phyloP scores from a whole-genome alignment of 2,888 invertebrate genomes.

The Hedya salicella region DNA sequence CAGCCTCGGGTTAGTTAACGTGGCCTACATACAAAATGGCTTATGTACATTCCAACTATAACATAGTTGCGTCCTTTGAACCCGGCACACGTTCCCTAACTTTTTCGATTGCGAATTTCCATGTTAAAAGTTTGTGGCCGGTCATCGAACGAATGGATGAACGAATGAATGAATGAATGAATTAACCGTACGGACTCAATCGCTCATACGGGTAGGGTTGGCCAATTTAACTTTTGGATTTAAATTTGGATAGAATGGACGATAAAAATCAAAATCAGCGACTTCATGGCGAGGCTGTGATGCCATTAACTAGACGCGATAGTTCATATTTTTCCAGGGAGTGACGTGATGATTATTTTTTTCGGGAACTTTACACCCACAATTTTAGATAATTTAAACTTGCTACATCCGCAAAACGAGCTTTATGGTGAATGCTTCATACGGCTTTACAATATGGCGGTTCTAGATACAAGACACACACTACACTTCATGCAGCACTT shows the following conservation, averaged over 20 bases:
- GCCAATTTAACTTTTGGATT: slow-evolving; percentile 30
- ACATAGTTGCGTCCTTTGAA: not conserved
- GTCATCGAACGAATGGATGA: slow-evolving; percentile 36
- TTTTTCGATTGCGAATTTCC: slow-evolving; percentile 40
- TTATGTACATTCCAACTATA: not conserved
- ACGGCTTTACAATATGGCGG: too few species aligned
- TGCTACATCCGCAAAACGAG: too few species aligned
- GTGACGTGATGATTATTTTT: too few species aligned
- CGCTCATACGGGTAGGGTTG: slow-evolving; percentile 26
- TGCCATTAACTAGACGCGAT: too few species aligned
- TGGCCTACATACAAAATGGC: not conserved
- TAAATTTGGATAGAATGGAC: slow-evolving; percentile 1
- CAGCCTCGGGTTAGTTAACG: slow-evolving; percentile 12
- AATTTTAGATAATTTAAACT: too few species aligned
- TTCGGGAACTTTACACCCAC: too few species aligned
- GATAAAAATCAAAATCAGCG: not conserved
- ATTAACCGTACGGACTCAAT: slow-evolving; percentile 22
- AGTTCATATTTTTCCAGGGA: too few species aligned
- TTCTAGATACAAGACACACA: too few species aligned
- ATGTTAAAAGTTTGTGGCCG: slow-evolving; percentile 37
- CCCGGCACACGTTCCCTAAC: slow-evolving; percentile 5
- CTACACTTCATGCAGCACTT: too few species aligned
- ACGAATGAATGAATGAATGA: slow-evolving; percentile 31
- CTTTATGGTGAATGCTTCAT: too few species aligned
- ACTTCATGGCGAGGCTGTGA: too few species aligned